These are phyloP conservation scores for Hypercompe scribonia DNA, from an alignment of 2,888 invertebrate species.

Conservation along the genomic window DNA sequence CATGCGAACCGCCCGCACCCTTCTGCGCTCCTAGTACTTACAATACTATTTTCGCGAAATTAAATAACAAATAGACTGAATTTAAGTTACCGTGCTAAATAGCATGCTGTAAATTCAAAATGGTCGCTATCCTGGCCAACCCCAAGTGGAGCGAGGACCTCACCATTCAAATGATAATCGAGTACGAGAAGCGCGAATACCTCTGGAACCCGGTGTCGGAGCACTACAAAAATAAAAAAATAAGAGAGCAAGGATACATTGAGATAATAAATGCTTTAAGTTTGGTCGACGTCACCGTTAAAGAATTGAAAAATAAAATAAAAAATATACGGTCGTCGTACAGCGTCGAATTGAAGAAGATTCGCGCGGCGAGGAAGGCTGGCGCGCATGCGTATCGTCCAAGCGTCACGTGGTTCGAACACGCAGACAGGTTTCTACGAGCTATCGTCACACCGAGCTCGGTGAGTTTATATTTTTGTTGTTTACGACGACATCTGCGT, in stretches of 20 bases:
- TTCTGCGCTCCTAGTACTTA: slow-evolving; percentile 78
- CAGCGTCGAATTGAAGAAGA: slow-evolving; percentile 85
- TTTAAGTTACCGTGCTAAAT: slow-evolving; percentile 53
- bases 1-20: slow-evolving; percentile 87
- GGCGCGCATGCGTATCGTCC: slow-evolving; percentile 86
- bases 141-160: slow-evolving; percentile 85
- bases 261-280: slow-evolving; percentile 82
- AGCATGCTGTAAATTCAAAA: slow-evolving; percentile 74
- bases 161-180: slow-evolving; percentile 84
- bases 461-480: slow-evolving; percentile 71
- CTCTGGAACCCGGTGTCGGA: slow-evolving; percentile 84
- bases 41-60: slow-evolving; percentile 70
- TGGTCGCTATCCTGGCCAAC: slow-evolving; percentile 84
- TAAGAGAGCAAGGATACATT: slow-evolving; percentile 82
- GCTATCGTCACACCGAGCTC: slow-evolving; percentile 86
- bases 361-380: slow-evolving; percentile 84
- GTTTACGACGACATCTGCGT: slow-evolving; percentile 55
- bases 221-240: slow-evolving; percentile 84
- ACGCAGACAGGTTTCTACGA: slow-evolving; percentile 86
- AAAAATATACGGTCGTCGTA: slow-evolving; percentile 85
- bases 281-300: slow-evolving; percentile 81
- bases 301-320: slow-evolving; percentile 85
- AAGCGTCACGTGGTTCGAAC: slow-evolving; percentile 86
- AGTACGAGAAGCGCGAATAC: slow-evolving; percentile 83
- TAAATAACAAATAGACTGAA: slow-evolving; percentile 54